A percentile compares a stretch with the other conserved stretches of the same genome.
phyloP scores from a whole-genome alignment of 2,797 vertebrate species.

The Eulemur mongoz region DNA sequence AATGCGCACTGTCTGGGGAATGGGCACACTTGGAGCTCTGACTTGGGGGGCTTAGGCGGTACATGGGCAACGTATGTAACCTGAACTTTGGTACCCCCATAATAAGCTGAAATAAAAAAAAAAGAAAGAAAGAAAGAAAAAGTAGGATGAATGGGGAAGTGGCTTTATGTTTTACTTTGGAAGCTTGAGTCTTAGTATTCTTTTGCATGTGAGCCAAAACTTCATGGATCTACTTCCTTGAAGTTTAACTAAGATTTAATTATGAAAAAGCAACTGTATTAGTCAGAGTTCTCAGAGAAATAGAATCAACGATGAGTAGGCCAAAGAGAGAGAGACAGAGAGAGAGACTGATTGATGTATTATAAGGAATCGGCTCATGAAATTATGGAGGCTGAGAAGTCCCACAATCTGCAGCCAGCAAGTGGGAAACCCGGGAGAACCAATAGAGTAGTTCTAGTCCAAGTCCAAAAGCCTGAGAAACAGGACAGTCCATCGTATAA shows the following conservation, averaged over 20 bases:
- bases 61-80: too few species aligned
- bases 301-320: background rate
- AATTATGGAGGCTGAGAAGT: background rate
- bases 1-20: too few species aligned
- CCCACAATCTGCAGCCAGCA: background rate
- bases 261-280: background rate
- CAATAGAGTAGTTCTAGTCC: background rate
- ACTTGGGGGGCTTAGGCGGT: too few species aligned
- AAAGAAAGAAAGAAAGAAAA: background rate
- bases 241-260: constrained; percentile 29
- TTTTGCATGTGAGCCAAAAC: background rate
- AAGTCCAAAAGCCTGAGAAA: background rate
- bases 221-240: background rate
- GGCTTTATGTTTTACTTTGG: constrained; percentile 23
- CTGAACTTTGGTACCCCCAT: too few species aligned
- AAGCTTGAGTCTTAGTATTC: background rate
- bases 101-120: too few species aligned
- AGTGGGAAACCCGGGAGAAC: background rate
- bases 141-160: background rate
- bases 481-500: background rate
- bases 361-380: background rate
- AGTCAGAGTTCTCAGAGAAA: background rate
- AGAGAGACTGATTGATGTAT: too few species aligned
- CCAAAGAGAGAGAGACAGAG: too few species aligned
- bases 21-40: too few species aligned